These are phyloP conservation scores for Yponomeuta malinellus DNA, from an alignment of 2,888 invertebrate species.

Conservation along the genomic window DNA sequence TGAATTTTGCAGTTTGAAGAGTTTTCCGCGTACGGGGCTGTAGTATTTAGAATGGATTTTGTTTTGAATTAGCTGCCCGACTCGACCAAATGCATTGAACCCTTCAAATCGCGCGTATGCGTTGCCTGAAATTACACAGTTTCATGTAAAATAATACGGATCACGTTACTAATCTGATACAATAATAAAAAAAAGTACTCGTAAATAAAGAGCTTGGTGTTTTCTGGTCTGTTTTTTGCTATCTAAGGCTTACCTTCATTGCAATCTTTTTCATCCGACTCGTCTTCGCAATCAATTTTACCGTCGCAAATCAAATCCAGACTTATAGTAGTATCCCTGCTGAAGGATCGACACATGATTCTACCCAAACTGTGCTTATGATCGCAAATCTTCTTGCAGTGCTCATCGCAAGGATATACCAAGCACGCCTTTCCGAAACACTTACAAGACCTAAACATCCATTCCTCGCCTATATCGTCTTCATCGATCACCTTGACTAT, in stretches of 20 bases:
- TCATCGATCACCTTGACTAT: neutral
- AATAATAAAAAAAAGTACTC: too few relatives aligned
- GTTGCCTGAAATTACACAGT: conserved; percentile 18
- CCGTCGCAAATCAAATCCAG: conserved; percentile 54
- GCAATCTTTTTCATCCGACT: conserved; percentile 52
- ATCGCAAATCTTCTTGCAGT: conserved; percentile 45
- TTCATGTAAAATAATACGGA: neutral
- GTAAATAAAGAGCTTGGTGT: too few relatives aligned
- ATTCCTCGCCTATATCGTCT: conserved; percentile 16
- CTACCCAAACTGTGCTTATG: conserved; percentile 39
- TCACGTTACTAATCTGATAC: neutral
- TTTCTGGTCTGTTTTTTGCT: too few relatives aligned
- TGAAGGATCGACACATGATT: conserved; percentile 44
- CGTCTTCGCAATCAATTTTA: conserved; percentile 57
- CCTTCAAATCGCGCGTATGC: conserved; percentile 42
- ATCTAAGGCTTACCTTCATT: conserved; percentile 30
- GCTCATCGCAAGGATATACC: conserved; percentile 31
- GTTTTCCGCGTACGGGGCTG: conserved; percentile 26
- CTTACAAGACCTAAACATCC: conserved; percentile 35
- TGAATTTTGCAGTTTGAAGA: conserved; percentile 30
- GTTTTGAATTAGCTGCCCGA: conserved; percentile 33
- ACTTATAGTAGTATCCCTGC: conserved; percentile 32
- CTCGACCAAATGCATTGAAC: conserved; percentile 32
- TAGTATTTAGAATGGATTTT: conserved; percentile 34
- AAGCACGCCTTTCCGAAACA: conserved; percentile 39